phyloP scores from a whole-genome alignment of 92 coral and sea anemone genomes.

The Muricea muricata region DNA sequence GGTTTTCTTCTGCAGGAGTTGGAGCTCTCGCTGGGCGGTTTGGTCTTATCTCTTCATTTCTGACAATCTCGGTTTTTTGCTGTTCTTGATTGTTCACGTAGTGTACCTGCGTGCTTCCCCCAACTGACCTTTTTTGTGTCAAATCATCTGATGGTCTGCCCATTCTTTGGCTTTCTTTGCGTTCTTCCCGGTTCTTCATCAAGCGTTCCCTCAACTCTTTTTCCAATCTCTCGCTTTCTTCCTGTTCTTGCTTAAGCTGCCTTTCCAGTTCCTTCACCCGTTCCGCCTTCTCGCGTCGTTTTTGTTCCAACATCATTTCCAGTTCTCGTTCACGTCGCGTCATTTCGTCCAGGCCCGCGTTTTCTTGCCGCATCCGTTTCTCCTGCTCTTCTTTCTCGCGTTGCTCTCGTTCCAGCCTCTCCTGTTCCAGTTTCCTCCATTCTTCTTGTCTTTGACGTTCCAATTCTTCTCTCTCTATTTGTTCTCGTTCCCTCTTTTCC shows the following conservation, averaged over 20 bases:
- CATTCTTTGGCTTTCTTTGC: constrained; percentile 19
- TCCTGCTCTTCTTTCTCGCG: constrained; percentile 53
- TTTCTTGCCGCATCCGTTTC: constrained; percentile 63
- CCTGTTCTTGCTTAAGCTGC: constrained; percentile 10
- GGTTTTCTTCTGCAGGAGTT: neutral
- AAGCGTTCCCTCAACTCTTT: neutral
- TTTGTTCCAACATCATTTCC: constrained; percentile 29
- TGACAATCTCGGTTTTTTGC: neutral
- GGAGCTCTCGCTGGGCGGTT: neutral
- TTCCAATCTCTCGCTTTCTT: constrained; percentile 17
- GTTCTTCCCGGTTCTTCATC: constrained; percentile 9
- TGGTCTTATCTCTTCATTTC: neutral
- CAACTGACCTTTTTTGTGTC: neutral
- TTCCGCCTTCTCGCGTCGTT: constrained; percentile 34
- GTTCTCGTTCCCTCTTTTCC: constrained; percentile 63
- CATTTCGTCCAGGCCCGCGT: constrained; percentile 62
- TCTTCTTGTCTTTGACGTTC: constrained; percentile 71
- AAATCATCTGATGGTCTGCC: constrained; percentile 37
- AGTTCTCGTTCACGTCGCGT: constrained; percentile 31
- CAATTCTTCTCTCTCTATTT: constrained; percentile 64
- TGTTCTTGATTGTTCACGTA: constrained; percentile 68
- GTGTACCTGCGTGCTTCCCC: constrained; percentile 72
- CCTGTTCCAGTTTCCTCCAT: constrained; percentile 57
- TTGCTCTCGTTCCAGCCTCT: constrained; percentile 57
- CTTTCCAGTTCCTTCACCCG: constrained; percentile 30